Evolutionary conservation across 2,797 vertebrate species (phyloP).

Genomic region (Rhincodon typus): DNA sequence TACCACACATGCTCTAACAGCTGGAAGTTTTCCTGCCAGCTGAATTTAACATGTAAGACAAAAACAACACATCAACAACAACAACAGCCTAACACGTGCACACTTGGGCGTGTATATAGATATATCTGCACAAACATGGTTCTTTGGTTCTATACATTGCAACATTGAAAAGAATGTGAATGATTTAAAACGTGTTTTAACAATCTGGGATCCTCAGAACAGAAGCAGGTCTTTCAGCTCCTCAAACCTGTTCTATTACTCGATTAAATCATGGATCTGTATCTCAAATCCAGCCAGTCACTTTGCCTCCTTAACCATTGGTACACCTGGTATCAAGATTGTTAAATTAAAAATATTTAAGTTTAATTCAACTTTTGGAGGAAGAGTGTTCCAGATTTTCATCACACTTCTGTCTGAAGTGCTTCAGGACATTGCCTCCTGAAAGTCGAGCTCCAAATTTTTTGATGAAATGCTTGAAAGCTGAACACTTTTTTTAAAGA

Average conservation of each 20-base stretch:
- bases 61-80: neutral
- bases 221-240: neutral
- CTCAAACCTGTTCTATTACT: neutral
- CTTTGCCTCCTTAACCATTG: too few species aligned
- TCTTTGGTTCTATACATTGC: too few species aligned
- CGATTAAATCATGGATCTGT: neutral
- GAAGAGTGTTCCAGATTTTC: neutral
- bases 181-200: neutral
- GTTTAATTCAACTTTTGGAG: neutral
- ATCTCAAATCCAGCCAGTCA: neutral
- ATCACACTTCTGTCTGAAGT: too few species aligned
- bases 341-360: too few species aligned
- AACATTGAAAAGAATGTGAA: neutral
- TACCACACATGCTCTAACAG: neutral
- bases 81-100: neutral
- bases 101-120: neutral
- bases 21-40: neutral
- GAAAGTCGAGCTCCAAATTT: neutral
- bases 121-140: too few species aligned
- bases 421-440: neutral
- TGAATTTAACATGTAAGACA: neutral
- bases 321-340: too few species aligned
- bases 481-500: neutral
- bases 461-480: neutral
- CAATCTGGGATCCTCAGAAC: neutral